Evolutionary conservation across 2,888 invertebrate species (phyloP), one percentile per base, ranked within the genome.

Genomic region (Caenorhabditis sp.): DNA sequence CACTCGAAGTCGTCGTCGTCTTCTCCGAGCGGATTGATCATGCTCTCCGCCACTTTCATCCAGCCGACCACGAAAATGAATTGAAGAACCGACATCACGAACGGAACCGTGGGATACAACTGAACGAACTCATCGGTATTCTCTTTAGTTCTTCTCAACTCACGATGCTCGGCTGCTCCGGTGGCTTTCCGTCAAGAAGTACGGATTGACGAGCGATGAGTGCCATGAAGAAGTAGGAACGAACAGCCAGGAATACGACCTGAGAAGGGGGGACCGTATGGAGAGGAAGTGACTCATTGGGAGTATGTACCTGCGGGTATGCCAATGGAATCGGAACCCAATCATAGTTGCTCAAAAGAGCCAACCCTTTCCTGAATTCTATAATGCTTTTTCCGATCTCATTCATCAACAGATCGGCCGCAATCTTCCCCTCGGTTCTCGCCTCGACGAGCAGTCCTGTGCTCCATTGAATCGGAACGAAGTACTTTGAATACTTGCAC

Each of bases 191-290:
- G 68, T 83, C 83, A 35, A 83, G 77, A 13, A 82, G 76, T 5
- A 83, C 79, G 3, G 80, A 86, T 52, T 87, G 87, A 22, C 87
- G 78, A 20, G 84, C 83, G 11, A 88, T 81, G 5, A 88, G 66
- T 43, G 83, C 82, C 61, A 88, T 78, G 61, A 84, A 63, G 61
- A 88, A 88, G 76, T 88, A 88, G 13, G 85, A 71, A 1, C 88
- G 81, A 15, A 88, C 88, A 6, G 86, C 83, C 8, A 87, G 80
- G 71, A 88, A 88, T 5, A 88, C 85, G 11, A 88, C 85, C 83
- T 87, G 80, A 35, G 35, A 30, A 5, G 30, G 30, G 30, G 30
- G 13, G n/a, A n/a, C n/a, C n/a, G n/a, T n/a, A n/a, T n/a, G n/a
- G n/a, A n/a, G n/a, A n/a, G n/a, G n/a, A n/a, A n/a, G n/a, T n/a